These are phyloP conservation scores for Calyptomena viridis DNA, from an alignment of 2,113 vertebrate species.

Conservation along the genomic window DNA sequence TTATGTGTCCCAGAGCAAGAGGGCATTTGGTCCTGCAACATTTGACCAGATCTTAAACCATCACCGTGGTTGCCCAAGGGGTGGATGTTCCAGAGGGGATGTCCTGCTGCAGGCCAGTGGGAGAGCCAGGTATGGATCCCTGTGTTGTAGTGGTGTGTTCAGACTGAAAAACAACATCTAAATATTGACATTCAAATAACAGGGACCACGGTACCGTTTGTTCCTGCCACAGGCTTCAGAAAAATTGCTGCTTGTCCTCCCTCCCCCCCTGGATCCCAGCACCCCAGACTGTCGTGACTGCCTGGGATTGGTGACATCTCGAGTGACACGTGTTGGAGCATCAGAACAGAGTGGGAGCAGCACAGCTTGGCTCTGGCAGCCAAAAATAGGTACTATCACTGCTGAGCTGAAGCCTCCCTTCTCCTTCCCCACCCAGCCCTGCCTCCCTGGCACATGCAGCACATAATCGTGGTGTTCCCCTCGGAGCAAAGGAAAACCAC, in stretches of 20 bases:
- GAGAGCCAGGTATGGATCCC: neutral
- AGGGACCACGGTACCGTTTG: neutral
- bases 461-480: neutral
- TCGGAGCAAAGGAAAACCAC: slow-evolving; percentile 1
- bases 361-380: neutral
- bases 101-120: neutral
- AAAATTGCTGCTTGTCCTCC: neutral
- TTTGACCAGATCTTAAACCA: neutral
- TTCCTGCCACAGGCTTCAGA: neutral
- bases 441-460: slow-evolving; percentile 38
- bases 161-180: neutral
- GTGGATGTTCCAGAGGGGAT: neutral
- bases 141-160: neutral
- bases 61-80: neutral
- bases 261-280: neutral
- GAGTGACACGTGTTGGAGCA: slow-evolving; percentile 11
- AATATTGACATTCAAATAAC: neutral
- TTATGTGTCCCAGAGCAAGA: neutral
- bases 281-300: slow-evolving; percentile 1
- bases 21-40: neutral
- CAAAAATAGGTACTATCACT: slow-evolving; percentile 69
- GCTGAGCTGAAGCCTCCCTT: slow-evolving; percentile 51
- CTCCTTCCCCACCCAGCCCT: slow-evolving; percentile 22
- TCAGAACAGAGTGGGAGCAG: slow-evolving; percentile 37
- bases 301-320: slow-evolving; percentile 6